Percentiles rank a stretch among this genome's conserved stretches.
Conservation (phyloP, 2,113 vertebrate species). For the Thunnus thynnus region DNA sequence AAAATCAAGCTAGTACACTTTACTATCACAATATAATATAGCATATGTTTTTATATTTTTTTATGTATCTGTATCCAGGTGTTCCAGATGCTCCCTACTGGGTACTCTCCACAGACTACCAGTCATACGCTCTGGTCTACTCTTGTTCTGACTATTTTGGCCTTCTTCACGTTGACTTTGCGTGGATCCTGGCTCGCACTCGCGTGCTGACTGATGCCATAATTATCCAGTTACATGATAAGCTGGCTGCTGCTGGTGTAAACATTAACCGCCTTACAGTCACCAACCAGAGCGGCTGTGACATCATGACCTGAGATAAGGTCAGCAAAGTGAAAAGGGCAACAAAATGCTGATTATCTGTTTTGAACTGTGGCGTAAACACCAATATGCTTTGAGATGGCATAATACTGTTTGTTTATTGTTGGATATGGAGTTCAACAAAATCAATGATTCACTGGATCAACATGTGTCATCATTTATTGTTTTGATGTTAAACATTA, state of each 20-base stretch:
- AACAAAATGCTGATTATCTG: background rate
- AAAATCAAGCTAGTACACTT: background rate
- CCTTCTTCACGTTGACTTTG: conserved; percentile 66
- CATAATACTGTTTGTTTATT: no score
- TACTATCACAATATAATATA: background rate
- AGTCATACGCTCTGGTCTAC: conserved; percentile 65
- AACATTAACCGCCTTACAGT: conserved; percentile 28
- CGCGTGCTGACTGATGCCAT: background rate
- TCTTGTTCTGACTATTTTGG: conserved; percentile 57
- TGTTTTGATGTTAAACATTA: no score
- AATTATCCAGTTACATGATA: conserved; percentile 1
- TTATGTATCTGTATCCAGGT: conserved; percentile 32
- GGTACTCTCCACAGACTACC: conserved; percentile 72
- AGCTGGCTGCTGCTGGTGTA: conserved; percentile 30
- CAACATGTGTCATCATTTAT: no score
- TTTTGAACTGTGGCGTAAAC: background rate
- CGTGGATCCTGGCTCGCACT: conserved; percentile 72
- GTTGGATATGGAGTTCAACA: no score
- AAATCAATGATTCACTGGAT: no score
- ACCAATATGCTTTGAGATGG: no score
- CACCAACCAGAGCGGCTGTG: conserved; percentile 60
- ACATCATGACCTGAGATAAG: background rate
- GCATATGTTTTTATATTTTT: no score
- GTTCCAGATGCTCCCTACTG: conserved; percentile 58
- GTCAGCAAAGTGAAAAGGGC: background rate